phyloP scores from a whole-genome alignment of 2,113 vertebrate species.

The Xerus inauris region DNA sequence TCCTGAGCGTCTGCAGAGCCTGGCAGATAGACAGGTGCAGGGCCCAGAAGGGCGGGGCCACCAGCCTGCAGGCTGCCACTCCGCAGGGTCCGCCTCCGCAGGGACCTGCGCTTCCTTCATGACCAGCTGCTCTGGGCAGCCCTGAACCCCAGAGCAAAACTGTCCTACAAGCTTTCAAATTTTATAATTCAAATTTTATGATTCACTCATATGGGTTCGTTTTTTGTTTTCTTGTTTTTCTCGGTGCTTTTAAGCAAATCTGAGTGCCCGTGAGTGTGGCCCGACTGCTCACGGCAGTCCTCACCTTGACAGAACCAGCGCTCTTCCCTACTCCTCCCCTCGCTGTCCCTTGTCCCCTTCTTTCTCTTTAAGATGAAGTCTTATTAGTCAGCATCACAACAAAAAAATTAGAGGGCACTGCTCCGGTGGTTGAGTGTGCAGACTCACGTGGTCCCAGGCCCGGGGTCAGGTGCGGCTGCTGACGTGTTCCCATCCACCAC shows the following conservation, averaged over 20 bases:
- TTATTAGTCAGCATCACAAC: background rate
- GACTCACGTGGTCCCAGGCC: background rate
- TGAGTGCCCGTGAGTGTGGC: too few species aligned
- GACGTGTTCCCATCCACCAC: too few species aligned
- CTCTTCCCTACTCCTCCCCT: background rate
- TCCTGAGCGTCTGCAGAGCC: too few species aligned
- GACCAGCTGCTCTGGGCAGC: too few species aligned
- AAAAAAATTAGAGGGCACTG: background rate
- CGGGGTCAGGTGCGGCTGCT: too few species aligned
- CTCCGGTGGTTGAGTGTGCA: too few species aligned
- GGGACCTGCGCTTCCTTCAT: accelerated
- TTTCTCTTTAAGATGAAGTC: background rate
- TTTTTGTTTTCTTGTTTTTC: background rate
- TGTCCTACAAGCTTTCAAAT: background rate
- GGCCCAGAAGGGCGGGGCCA: too few species aligned
- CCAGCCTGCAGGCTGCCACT: too few species aligned
- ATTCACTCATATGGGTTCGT: background rate
- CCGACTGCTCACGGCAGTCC: background rate
- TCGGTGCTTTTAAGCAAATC: too few species aligned
- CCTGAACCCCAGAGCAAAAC: background rate
- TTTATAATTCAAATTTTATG: background rate
- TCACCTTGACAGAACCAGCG: background rate
- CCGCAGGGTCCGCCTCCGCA: too few species aligned
- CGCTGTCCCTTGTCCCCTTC: background rate
- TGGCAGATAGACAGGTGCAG: too few species aligned